Percentiles rank a stretch among this genome's conserved stretches.
phyloP scores from a whole-genome alignment of 2,888 invertebrate species.

The Terebella lapidaria region DNA sequence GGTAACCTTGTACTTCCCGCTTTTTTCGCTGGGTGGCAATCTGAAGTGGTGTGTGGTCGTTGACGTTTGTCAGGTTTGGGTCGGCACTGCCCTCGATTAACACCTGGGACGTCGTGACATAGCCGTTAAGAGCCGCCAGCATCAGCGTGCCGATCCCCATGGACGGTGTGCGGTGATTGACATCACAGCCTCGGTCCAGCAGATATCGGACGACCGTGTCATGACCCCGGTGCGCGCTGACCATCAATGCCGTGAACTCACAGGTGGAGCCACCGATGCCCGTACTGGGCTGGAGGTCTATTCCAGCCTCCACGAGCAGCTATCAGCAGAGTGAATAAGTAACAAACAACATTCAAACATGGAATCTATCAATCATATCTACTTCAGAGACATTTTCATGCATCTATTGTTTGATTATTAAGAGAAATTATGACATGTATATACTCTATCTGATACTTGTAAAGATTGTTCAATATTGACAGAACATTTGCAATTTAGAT shows the following conservation, averaged over 20 bases:
- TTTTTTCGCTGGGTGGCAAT: constrained; percentile 42
- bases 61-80: constrained; percentile 46
- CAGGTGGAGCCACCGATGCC: constrained; percentile 34
- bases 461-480: no score
- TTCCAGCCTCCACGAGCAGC: constrained; percentile 47
- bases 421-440: no score
- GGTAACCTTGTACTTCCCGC: constrained; percentile 42
- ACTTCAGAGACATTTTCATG: not conserved
- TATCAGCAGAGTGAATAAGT: constrained; percentile 10
- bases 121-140: constrained; percentile 52
- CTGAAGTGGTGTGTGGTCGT: constrained; percentile 50
- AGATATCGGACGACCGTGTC: constrained; percentile 48
- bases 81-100: constrained; percentile 52
- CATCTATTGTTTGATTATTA: no score
- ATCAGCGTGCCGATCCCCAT: constrained; percentile 51
- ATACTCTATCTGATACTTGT: no score
- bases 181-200: constrained; percentile 46
- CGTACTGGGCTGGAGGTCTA: constrained; percentile 32
- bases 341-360: constrained; percentile 19
- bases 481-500: no score
- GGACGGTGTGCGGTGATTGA: constrained; percentile 47
- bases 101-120: constrained; percentile 52
- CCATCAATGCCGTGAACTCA: constrained; percentile 49
- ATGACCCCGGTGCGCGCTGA: constrained; percentile 50
- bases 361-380: no score